Evolutionary conservation across 2,113 vertebrate genomes (phyloP).

Genomic region (Tetrax tetrax): DNA sequence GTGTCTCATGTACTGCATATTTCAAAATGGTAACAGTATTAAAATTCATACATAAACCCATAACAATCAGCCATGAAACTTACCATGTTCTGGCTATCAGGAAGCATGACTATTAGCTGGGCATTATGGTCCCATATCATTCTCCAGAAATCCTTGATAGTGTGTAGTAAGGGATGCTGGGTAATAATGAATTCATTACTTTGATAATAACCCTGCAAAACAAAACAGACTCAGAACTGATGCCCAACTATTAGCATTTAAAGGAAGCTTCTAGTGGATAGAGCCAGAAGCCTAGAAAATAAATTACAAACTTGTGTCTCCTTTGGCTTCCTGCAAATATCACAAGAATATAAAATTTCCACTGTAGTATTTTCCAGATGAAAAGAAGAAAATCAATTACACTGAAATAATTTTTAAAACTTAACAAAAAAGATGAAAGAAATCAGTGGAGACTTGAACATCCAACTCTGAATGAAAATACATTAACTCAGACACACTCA

Average conservation of each 20-base stretch:
- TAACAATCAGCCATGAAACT: not conserved
- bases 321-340: not conserved
- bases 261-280: not conserved
- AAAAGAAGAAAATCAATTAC: not conserved
- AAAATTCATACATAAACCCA: not conserved
- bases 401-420: not conserved
- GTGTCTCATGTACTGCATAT: not conserved
- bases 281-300: not conserved
- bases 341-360: not conserved
- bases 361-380: not conserved
- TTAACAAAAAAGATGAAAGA: not conserved
- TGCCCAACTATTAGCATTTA: not conserved
- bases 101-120: slow-evolving; percentile 90
- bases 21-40: not conserved
- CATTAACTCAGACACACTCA: not conserved
- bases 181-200: slow-evolving; percentile 93
- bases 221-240: not conserved
- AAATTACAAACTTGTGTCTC: not conserved
- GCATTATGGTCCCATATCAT: slow-evolving; percentile 97
- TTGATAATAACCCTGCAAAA: slow-evolving; percentile 88
- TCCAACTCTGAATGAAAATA: not conserved
- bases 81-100: slow-evolving; percentile 86
- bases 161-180: slow-evolving; percentile 89
- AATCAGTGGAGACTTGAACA: not conserved
- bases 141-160: slow-evolving; percentile 95